Percentiles rank a stretch among this genome's conserved stretches.
Conservation (phyloP, 2,888 invertebrate species). For the Temnothorax rugatulus region DNA sequence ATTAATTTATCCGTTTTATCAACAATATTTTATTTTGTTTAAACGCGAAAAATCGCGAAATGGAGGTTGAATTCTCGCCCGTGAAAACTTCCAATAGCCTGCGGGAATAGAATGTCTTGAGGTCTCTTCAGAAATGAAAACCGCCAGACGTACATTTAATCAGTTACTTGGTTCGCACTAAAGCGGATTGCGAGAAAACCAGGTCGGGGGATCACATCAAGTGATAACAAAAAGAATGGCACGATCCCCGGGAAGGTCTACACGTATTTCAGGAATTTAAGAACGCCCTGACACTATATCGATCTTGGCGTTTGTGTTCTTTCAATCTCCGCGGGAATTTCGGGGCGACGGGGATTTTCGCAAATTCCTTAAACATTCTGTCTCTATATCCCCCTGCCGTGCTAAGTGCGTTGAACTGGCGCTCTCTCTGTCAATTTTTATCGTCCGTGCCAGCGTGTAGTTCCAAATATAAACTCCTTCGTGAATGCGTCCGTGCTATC, state of each 20-base stretch:
- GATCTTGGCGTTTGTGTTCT: constrained; percentile 11
- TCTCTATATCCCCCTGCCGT: constrained; percentile 18
- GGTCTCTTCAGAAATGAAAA: constrained; percentile 9
- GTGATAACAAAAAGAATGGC: constrained; percentile 29
- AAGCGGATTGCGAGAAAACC: constrained; percentile 50
- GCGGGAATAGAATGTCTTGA: neutral
- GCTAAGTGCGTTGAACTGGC: constrained; percentile 75
- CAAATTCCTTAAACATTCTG: constrained; percentile 24
- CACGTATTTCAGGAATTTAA: constrained; percentile 34
- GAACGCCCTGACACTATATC: neutral
- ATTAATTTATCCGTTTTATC: constrained; percentile 1
- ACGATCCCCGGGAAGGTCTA: constrained; percentile 6
- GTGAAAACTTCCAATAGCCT: neutral
- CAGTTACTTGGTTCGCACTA: constrained; percentile 33
- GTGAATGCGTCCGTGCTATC: constrained; percentile 70
- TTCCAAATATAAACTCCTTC: constrained; percentile 83
- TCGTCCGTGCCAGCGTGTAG: constrained; percentile 68
- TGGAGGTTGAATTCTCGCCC: neutral
- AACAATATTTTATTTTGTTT: neutral
- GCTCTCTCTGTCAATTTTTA: constrained; percentile 72
- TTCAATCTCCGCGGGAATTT: constrained; percentile 20
- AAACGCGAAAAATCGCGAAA: neutral
- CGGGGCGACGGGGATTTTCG: neutral
- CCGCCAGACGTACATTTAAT: constrained; percentile 43
- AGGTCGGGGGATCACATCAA: constrained; percentile 47